phyloP scores from a whole-genome alignment of 2,888 invertebrate genomes.

The Horisme vitalbata region DNA sequence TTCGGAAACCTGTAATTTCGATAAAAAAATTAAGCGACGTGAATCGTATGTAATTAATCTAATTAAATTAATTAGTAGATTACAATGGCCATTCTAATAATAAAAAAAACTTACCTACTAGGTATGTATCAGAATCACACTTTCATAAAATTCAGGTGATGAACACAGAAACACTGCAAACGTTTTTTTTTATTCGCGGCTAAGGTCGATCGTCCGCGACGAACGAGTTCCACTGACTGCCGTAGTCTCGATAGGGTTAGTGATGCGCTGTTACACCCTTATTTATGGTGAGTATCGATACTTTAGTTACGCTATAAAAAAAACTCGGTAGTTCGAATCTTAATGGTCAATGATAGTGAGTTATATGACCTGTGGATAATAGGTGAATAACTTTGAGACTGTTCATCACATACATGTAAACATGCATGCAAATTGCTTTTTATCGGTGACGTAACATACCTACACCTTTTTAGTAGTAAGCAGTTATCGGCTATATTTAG shows the following conservation, averaged over 20 bases:
- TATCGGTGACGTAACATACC: not conserved
- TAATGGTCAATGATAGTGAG: not conserved
- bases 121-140: slow-evolving; percentile 1
- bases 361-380: slow-evolving; percentile 9
- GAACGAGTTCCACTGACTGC: slow-evolving; percentile 62
- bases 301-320: slow-evolving; percentile 1
- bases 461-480: too few relatives aligned
- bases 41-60: not conserved
- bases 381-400: slow-evolving; percentile 10
- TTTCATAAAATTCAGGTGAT: slow-evolving; percentile 3
- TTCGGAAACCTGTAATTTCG: too few relatives aligned
- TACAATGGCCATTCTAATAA: not conserved
- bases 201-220: slow-evolving; percentile 58
- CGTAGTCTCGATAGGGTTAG: slow-evolving; percentile 53
- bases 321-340: not conserved
- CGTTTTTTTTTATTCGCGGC: slow-evolving; percentile 41
- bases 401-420: slow-evolving; percentile 4
- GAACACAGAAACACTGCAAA: slow-evolving; percentile 8
- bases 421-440: not conserved
- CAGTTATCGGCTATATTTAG: too few relatives aligned
- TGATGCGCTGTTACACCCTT: slow-evolving; percentile 47
- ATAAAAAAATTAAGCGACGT: not conserved
- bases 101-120: slow-evolving; percentile 12
- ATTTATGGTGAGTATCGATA: slow-evolving; percentile 45
- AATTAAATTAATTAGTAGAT: not conserved